Evolutionary conservation across 2,113 vertebrate genomes (phyloP), one percentile per base, ranked within the genome.

Genomic region (Panurus biarmicus): DNA sequence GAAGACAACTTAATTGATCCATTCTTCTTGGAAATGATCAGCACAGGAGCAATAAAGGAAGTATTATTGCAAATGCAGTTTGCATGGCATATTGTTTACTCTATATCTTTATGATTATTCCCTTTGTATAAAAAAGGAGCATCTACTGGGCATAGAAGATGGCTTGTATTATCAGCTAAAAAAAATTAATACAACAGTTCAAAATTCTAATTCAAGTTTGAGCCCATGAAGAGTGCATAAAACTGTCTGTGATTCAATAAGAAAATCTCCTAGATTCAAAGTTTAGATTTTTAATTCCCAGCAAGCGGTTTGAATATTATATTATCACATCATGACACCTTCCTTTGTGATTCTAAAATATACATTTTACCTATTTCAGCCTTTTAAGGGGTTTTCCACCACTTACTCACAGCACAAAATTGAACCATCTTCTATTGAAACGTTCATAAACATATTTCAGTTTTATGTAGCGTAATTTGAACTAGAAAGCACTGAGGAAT

Each of bases 181-280:
- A 83, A 1, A 86, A 86, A 58, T 72, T 75, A 88, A 85, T 84
- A 48, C 31, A 65, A 62, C 36, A 83, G 21, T 82, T 89, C 62
- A 79, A 80, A 86, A 88, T 84, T 71, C 31, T 70, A 45, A 88
- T 75, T 79, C 47, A 57, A 42, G 60, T 42, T 36, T 85, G 73
- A 92, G 75, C 11, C 12, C 19, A 61, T 60, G 45, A 70, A 90
- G 6, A 3, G 2, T 80, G 5, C 3, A 82, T 93, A 86, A 96
- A 96, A 50, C 5, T 67, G 48, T 40, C 80, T 91, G 56, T 87
- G 80, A 91, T 89, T 47, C 25, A 74, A 61, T 35, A 74, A 80
- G n/a, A 95, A 86, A 91, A 94, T 92, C 67, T 82, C 51, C 20
- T 73, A 87, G 64, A 92, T 94, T 97, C 92, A 94, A 96, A 97